Evolutionary conservation across 2,113 vertebrate genomes (phyloP).

Genomic region (Anoura caudifer): DNA sequence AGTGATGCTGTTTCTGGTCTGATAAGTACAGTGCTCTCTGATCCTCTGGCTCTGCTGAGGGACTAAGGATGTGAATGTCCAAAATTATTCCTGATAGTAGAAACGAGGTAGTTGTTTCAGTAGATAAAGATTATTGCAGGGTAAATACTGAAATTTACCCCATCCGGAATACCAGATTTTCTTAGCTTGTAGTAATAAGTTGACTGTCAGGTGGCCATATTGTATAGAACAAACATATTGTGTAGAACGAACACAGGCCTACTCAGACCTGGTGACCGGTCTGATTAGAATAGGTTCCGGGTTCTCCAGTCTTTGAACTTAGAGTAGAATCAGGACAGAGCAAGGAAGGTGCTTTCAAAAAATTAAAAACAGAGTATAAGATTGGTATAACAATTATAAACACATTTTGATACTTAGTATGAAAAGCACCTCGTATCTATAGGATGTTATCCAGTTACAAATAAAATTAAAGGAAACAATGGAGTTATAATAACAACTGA

Average conservation of each 20-base stretch:
- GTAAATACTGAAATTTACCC: not conserved
- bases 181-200: not conserved
- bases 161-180: not conserved
- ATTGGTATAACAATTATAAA: not conserved
- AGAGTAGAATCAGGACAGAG: not conserved
- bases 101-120: not conserved
- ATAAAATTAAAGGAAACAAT: not conserved
- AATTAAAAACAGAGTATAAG: not conserved
- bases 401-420: not conserved
- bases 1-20: not conserved
- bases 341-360: not conserved
- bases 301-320: not conserved
- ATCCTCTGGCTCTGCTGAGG: not conserved
- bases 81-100: not conserved
- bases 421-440: not conserved
- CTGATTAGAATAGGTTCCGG: not conserved
- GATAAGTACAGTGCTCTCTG: not conserved
- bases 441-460: not conserved
- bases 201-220: not conserved
- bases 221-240: not conserved
- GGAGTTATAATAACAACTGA: not conserved
- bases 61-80: not conserved
- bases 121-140: not conserved
- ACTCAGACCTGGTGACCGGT: not conserved
- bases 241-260: too few species aligned